Conservation (phyloP, 2,888 invertebrate species). For the Eulithis testata region DNA sequence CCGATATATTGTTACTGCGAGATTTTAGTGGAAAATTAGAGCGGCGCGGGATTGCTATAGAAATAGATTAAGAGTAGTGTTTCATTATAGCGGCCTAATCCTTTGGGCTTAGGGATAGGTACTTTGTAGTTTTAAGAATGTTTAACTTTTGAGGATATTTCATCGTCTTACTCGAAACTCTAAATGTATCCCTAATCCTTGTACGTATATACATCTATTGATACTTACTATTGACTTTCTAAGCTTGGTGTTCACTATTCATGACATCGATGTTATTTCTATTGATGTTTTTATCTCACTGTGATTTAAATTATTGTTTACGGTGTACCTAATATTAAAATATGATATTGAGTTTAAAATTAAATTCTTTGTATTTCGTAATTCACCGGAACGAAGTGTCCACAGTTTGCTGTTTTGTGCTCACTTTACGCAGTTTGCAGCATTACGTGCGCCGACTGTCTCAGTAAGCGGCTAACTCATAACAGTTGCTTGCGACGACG, state of each 20-base stretch:
- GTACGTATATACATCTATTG: constrained; percentile 34
- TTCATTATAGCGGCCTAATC: constrained; percentile 2
- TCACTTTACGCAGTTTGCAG: no score
- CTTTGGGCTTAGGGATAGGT: neutral
- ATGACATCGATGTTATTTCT: constrained; percentile 57
- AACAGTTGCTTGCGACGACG: no score
- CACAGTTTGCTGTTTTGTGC: no score
- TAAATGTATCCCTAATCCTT: constrained; percentile 43
- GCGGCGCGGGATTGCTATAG: no score
- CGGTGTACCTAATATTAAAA: constrained; percentile 71
- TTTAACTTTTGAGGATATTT: neutral
- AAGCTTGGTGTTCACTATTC: constrained; percentile 51
- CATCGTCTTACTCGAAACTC: constrained; percentile 24
- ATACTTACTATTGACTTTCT: constrained; percentile 14
- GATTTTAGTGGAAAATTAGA: no score
- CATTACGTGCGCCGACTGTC: no score
- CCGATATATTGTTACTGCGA: no score
- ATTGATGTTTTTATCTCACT: constrained; percentile 72
- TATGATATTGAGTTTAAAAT: constrained; percentile 65
- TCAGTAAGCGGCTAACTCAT: no score
- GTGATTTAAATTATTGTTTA: constrained; percentile 77
- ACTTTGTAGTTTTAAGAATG: neutral
- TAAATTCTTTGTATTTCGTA: constrained; percentile 43
- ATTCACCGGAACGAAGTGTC: no score
- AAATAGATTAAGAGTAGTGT: no score